Evolutionary conservation across 2,888 invertebrate genomes (phyloP), one percentile per base, ranked within the genome.

Genomic region (Lamellibrachia columna): DNA sequence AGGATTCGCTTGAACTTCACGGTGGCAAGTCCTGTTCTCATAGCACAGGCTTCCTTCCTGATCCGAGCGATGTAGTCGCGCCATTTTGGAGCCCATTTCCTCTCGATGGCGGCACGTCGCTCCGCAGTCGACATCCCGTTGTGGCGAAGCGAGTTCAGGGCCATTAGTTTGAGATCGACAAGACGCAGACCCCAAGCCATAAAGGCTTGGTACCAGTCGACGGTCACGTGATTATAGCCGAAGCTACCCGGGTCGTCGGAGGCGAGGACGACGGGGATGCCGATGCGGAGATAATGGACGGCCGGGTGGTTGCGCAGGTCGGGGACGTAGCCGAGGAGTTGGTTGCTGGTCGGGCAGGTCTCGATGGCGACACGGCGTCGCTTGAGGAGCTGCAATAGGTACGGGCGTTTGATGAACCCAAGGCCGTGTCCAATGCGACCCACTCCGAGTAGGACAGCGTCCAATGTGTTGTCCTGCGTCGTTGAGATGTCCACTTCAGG

Each of bases 161-260:
- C 94, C 7, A 95, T 55, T 90, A 93, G 92, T 92, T 94, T 95
- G 92, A 95, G 93, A 90, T 95, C 94, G 52, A 90, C 92, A 52
- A 95, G 93, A 53, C 93, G 93, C 75, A 95, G 90, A 53, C 95
- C 94, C 95, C 95, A 95, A 9, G 93, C 94, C 94, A 94, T 94
- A 92, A 93, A 95, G 7, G 93, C 94, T 52, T 93, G 92, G 93
- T 95, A 95, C 94, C 94, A 95, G 91, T 95, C 95, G 6, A 94
- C 92, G 15, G 94, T 94, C 90, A 94, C 93, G 91, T 94, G 93
- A 92, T 95, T 94, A 92, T 93, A 94, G n/a, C 95, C 95, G 92
- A 95, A 95, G 58, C 93, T 94, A 9, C 95, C 95, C 9, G 95
- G 94, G 92, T 95, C 95, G 90, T 95, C 95, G 9, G 94, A 91